Percentiles rank a stretch among this genome's conserved stretches.
Evolutionary conservation across 2,797 vertebrate species (phyloP).

Genomic region (Microcaecilia unicolor): DNA sequence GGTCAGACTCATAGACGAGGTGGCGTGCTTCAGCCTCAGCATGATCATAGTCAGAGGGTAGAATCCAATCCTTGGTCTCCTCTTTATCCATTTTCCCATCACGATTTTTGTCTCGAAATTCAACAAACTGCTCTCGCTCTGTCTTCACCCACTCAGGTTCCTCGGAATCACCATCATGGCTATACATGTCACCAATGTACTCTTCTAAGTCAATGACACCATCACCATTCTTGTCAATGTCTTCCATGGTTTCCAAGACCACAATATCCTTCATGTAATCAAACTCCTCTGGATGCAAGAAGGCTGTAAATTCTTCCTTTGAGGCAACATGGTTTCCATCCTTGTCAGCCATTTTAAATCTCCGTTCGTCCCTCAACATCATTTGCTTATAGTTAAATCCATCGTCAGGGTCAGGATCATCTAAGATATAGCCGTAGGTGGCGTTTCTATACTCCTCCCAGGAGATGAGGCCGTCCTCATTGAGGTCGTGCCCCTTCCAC

Average conservation of each 20-base stretch:
- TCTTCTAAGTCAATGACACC: conserved; percentile 83
- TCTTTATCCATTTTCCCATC: conserved; percentile 88
- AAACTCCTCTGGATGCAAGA: conserved; percentile 83
- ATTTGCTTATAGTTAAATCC: conserved; percentile 81
- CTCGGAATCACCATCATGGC: conserved; percentile 55
- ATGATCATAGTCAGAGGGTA: conserved; percentile 82
- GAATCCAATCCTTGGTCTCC: conserved; percentile 88
- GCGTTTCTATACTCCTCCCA: conserved; percentile 98
- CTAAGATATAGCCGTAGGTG: conserved; percentile 90
- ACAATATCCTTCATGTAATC: conserved; percentile 87
- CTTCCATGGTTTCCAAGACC: conserved; percentile 87
- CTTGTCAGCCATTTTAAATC: conserved; percentile 76
- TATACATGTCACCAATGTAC: conserved; percentile 89
- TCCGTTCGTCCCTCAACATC: conserved; percentile 79
- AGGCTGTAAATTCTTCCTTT: conserved; percentile 80
- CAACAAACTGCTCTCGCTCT: conserved; percentile 78
- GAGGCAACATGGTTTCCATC: conserved; percentile 70
- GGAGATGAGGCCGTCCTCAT: conserved; percentile 78
- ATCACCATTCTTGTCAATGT: conserved; percentile 86
- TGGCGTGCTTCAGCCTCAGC: conserved; percentile 80
- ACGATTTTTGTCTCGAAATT: conserved; percentile 83
- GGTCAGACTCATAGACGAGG: conserved; percentile 78
- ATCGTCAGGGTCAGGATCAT: conserved; percentile 90
- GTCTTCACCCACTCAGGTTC: conserved; percentile 84
- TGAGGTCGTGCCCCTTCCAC: conserved; percentile 94